Evolutionary conservation across 1,140 invertebrate genomes (phyloP).

Genomic region (Scaptodrosophila lebanonensis): DNA sequence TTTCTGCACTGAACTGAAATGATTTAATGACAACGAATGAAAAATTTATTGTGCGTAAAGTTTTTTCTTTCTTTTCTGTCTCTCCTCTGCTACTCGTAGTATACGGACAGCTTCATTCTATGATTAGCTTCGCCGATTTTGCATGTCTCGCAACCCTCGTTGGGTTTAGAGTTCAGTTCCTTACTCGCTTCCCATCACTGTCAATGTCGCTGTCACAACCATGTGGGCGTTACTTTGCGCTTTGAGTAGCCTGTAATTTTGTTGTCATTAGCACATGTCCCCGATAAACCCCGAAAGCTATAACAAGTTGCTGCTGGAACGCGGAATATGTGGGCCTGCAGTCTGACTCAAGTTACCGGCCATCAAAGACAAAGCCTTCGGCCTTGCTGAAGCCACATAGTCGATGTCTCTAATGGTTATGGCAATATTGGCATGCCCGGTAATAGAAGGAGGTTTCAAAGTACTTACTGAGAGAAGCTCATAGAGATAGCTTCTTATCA

Average conservation of each 20-base stretch:
- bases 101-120: constrained; percentile 39
- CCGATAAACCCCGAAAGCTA: constrained; percentile 24
- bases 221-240: constrained; percentile 51
- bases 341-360: too few relatives aligned
- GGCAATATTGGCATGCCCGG: too few relatives aligned
- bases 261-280: constrained; percentile 60
- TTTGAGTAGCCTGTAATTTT: constrained; percentile 59
- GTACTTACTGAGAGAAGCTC: too few relatives aligned
- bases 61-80: constrained; percentile 42
- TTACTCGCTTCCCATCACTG: constrained; percentile 26
- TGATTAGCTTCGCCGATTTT: constrained; percentile 41
- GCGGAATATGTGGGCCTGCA: too few relatives aligned
- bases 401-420: too few relatives aligned
- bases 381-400: too few relatives aligned
- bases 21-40: constrained; percentile 66
- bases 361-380: too few relatives aligned
- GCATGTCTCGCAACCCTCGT: constrained; percentile 24
- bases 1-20: constrained; percentile 26
- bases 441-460: too few relatives aligned
- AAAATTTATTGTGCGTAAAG: constrained; percentile 70
- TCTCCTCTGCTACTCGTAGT: constrained; percentile 51
- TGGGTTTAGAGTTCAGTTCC: neutral
- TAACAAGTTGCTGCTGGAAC: constrained; percentile 8
- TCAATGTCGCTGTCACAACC: constrained; percentile 65
- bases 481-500: too few relatives aligned